Conservation (phyloP, 2,888 invertebrate species). For the Agrochola litura region DNA sequence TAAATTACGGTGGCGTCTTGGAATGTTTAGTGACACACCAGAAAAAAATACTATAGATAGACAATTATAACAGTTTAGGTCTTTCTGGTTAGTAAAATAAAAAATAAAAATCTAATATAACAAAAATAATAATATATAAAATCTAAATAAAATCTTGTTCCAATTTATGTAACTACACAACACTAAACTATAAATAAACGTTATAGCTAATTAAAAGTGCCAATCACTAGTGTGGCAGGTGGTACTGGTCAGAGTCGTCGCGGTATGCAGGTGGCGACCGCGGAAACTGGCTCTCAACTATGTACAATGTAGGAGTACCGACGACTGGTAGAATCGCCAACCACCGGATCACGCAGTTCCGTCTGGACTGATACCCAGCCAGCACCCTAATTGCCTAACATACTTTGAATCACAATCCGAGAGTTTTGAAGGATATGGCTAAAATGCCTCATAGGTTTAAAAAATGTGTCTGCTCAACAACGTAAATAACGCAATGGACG, state of each 20-base stretch:
- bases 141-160: no score
- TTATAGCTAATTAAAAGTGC: conserved; percentile 13
- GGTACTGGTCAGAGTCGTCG: not conserved
- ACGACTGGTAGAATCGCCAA: not conserved
- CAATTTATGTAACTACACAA: not conserved
- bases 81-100: not conserved
- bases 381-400: no score
- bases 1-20: not conserved
- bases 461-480: no score
- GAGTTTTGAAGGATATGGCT: no score
- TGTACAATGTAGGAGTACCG: not conserved
- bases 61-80: no score
- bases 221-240: not conserved
- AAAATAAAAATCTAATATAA: no score
- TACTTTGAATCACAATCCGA: no score
- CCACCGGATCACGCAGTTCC: not conserved
- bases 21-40: not conserved
- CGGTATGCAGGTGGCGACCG: conserved; percentile 16
- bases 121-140: no score
- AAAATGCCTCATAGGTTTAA: no score
- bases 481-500: no score
- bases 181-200: conserved; percentile 12
- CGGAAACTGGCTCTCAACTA: conserved; percentile 29
- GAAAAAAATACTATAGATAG: not conserved
- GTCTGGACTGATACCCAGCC: not conserved